Evolutionary conservation across 2,888 invertebrate genomes (phyloP).

Genomic region (Imbricaverruca yamaguchii): DNA sequence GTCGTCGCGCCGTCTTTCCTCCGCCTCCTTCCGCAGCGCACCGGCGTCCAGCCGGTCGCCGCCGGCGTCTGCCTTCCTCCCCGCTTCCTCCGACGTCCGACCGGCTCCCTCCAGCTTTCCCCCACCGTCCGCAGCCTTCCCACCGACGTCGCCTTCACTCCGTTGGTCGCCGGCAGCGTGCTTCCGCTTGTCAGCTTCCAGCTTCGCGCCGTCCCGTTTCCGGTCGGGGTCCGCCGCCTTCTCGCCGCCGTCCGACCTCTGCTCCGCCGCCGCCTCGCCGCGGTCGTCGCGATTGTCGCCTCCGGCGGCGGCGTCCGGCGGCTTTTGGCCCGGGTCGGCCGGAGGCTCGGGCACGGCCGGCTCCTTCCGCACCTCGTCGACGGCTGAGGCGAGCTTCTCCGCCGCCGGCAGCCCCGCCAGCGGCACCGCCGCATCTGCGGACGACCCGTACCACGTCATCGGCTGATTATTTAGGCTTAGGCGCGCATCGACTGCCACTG

Average conservation of each 20-base stretch:
- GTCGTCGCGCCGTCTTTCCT: slow-evolving; percentile 23
- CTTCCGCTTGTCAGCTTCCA: background rate
- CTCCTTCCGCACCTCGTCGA: slow-evolving; percentile 13
- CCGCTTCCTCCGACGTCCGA: slow-evolving; percentile 4
- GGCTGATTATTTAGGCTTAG: too few species aligned
- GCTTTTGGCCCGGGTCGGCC: slow-evolving; percentile 19
- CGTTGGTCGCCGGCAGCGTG: background rate
- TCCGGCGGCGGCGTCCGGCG: slow-evolving; percentile 20
- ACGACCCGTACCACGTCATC: too few species aligned
- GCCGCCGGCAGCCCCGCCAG: background rate
- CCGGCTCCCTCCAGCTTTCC: background rate
- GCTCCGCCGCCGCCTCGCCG: slow-evolving; percentile 27
- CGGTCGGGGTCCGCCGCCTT: slow-evolving; percentile 22
- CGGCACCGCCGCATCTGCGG: background rate
- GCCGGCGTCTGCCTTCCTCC: background rate
- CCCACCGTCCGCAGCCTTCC: slow-evolving; percentile 4
- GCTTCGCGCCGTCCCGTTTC: background rate
- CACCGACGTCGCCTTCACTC: background rate
- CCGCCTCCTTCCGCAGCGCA: slow-evolving; percentile 31
- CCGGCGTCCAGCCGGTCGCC: slow-evolving; percentile 29
- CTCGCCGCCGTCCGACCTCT: background rate
- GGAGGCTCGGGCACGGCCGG: slow-evolving; percentile 8
- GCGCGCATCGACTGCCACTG: too few species aligned
- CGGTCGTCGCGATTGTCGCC: too few species aligned
- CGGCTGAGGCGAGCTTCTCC: background rate